Evolutionary conservation across 2,888 invertebrate genomes (phyloP), one percentile per base, ranked within the genome.

Genomic region (Drosophila macrospina): DNA sequence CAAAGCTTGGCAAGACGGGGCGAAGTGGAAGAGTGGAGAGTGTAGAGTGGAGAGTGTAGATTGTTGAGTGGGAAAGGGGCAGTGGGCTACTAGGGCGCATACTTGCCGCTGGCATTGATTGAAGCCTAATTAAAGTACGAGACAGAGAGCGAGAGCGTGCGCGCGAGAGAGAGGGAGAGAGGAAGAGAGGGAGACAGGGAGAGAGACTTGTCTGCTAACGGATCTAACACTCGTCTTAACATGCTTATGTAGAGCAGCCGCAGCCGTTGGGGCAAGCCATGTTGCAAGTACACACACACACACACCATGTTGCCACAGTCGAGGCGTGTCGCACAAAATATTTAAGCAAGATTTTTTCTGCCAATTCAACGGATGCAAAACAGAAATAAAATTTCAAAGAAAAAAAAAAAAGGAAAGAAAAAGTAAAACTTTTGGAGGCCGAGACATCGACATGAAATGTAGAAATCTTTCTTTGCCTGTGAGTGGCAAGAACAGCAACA

Each of bases 71-170:
- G 30, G 28, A 28, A 28, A 8, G 13, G 24, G 2, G 20, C 20
- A 60, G 55, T 51, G 66, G 70, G 83, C 67, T 64, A 64, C 56
- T 74, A 81, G 79, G 78, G 83, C 79, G 69, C 77, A 52, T 64
- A 57, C 56, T 54, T 59, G 70, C 64, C 70, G 68, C 51, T 86
- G 86, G 83, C 83, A 86, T 80, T 84, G 83, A 84, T 86, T 86
- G 76, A 86, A 80, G 86, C 69, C 84, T 76, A 84, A 84, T 83
- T 86, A 83, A 76, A 72, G 69, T 66, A 59, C 69, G 44, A 80
- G 63, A 78, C 26, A n/a, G n/a, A n/a, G n/a, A n/a, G n/a, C n/a
- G n/a, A n/a, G n/a, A n/a, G n/a, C n/a, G n/a, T n/a, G n/a, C n/a
- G n/a, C n/a, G n/a, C n/a, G n/a, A n/a, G n/a, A n/a, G n/a, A n/a